Conservation (phyloP, 2,888 invertebrate genomes). For the Andrena praecox region DNA sequence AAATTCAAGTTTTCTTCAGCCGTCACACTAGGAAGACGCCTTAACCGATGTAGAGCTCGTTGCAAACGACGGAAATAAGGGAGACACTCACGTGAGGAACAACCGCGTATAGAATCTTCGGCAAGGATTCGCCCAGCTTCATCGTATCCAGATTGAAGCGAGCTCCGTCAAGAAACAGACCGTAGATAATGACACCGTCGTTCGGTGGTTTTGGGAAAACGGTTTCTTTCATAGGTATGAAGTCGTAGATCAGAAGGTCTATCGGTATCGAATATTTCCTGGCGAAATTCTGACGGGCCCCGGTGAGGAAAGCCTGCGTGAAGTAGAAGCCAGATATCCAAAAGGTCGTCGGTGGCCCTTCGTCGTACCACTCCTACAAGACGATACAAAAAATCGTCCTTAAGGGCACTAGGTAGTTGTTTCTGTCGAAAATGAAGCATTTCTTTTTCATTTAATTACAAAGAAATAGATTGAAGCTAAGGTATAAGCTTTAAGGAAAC, state of each 20-base stretch:
- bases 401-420: too few relatives aligned
- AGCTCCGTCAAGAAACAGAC: slow-evolving; percentile 95
- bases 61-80: too few relatives aligned
- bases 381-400: not conserved
- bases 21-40: too few relatives aligned
- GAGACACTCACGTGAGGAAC: slow-evolving; percentile 89
- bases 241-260: slow-evolving; percentile 94
- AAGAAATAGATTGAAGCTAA: too few relatives aligned
- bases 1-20: too few relatives aligned
- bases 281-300: slow-evolving; percentile 97
- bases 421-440: too few relatives aligned
- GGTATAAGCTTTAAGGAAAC: too few relatives aligned
- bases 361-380: slow-evolving; percentile 91
- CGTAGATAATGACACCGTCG: slow-evolving; percentile 92
- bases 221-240: slow-evolving; percentile 88
- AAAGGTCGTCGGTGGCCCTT: slow-evolving; percentile 93
- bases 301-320: slow-evolving; percentile 97
- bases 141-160: slow-evolving; percentile 91
- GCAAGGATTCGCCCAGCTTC: slow-evolving; percentile 91
- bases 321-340: slow-evolving; percentile 98
- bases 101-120: slow-evolving; percentile 93
- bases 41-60: too few relatives aligned
- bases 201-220: slow-evolving; percentile 86
- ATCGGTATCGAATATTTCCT: slow-evolving; percentile 97
- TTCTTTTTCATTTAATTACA: too few relatives aligned